These are phyloP conservation scores for Neoitamus cyanurus DNA, from an alignment of 2,888 invertebrate species.

Conservation along the genomic window DNA sequence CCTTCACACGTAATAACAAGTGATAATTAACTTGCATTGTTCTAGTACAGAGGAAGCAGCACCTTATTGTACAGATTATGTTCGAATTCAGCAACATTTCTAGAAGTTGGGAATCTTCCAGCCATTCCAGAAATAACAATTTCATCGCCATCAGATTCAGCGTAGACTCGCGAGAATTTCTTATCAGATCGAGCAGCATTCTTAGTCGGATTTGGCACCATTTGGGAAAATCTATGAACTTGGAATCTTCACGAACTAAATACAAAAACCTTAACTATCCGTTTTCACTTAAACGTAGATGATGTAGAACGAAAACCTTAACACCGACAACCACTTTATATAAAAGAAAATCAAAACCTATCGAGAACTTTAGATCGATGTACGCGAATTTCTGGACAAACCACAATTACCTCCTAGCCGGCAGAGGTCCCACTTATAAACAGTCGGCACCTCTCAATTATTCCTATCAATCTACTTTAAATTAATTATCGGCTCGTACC, in stretches of 20 bases:
- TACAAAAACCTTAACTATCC: background rate
- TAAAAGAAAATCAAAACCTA: background rate
- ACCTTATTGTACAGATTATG: constrained; percentile 72
- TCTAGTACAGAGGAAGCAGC: background rate
- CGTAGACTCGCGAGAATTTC: constrained; percentile 59
- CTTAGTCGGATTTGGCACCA: constrained; percentile 51
- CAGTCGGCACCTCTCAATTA: background rate
- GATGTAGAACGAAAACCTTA: background rate
- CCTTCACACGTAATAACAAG: no score
- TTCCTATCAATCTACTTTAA: background rate
- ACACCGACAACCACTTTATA: background rate
- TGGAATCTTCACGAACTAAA: background rate
- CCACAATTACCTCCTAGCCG: background rate
- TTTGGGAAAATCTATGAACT: constrained; percentile 23
- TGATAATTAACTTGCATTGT: no score
- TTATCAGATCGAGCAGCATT: constrained; percentile 52
- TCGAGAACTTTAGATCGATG: background rate
- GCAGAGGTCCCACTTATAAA: background rate
- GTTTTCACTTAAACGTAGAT: background rate
- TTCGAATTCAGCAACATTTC: constrained; percentile 72
- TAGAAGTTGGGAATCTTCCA: constrained; percentile 74
- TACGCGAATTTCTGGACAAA: constrained; percentile 59
- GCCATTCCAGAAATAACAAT: constrained; percentile 72
- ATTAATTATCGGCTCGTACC: no score
- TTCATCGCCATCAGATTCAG: constrained; percentile 67